Evolutionary conservation across 2,888 invertebrate species (phyloP).

Genomic region (Pilophorus perplexus): DNA sequence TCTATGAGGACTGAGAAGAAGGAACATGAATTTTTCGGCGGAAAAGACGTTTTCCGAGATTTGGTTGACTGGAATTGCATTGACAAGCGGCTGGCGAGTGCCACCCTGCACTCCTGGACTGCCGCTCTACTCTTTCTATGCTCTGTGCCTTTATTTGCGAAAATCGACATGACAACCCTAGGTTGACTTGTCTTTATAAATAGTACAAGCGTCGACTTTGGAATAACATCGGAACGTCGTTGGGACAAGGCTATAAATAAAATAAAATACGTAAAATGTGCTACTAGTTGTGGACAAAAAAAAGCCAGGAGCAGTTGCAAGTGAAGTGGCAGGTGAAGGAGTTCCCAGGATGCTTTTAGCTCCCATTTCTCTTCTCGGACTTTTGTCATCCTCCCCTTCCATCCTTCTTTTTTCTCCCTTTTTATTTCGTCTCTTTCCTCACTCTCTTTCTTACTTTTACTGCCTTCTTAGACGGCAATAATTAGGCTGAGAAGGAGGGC

Average conservation of each 20-base stretch:
- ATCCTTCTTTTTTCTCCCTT: constrained; percentile 20
- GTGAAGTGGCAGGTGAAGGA: constrained; percentile 43
- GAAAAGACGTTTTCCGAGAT: too few relatives aligned
- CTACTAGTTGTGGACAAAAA: constrained; percentile 36
- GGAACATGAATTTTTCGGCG: too few relatives aligned
- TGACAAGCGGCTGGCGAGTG: too few relatives aligned
- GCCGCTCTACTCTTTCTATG: too few relatives aligned
- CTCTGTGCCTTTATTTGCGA: too few relatives aligned
- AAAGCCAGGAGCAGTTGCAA: constrained; percentile 29
- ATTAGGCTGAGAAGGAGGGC: constrained; percentile 18
- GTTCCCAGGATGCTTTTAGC: constrained; percentile 46
- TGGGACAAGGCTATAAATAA: constrained; percentile 8
- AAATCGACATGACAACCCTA: background rate
- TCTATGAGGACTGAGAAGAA: too few relatives aligned
- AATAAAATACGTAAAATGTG: constrained; percentile 5
- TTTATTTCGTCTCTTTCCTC: constrained; percentile 19
- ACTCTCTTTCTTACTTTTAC: constrained; percentile 30
- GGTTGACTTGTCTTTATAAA: background rate
- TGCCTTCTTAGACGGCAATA: constrained; percentile 36
- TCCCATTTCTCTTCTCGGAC: constrained; percentile 36
- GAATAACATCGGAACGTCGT: constrained; percentile 24
- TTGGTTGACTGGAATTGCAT: too few relatives aligned
- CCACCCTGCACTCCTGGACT: too few relatives aligned
- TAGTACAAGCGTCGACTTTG: background rate
- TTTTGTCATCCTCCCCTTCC: constrained; percentile 34